These are phyloP conservation scores for Drosophila atripex DNA, from an alignment of 2,888 invertebrate genomes.

Conservation along the genomic window DNA sequence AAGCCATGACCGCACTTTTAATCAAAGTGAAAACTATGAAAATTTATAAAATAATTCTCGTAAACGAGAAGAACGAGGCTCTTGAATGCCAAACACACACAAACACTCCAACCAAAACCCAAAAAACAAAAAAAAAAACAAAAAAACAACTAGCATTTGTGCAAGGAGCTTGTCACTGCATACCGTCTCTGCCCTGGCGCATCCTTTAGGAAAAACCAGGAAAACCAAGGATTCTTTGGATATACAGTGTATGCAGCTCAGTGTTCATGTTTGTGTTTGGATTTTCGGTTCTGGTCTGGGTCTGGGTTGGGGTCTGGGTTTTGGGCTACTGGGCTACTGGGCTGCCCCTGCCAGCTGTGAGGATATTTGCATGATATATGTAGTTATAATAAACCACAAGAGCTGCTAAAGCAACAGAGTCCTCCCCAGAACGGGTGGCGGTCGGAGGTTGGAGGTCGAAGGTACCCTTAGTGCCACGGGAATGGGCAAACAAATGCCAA, in stretches of 20 bases:
- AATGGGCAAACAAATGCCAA: slow-evolving; percentile 60
- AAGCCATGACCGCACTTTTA: slow-evolving; percentile 74
- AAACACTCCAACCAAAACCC: not conserved
- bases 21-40: slow-evolving; percentile 78
- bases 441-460: not conserved
- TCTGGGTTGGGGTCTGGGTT: slow-evolving; percentile 1
- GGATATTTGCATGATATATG: slow-evolving; percentile 73
- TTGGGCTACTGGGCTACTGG: not conserved
- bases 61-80: slow-evolving; percentile 33
- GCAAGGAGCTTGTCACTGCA: slow-evolving; percentile 51
- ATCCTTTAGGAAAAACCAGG: slow-evolving; percentile 15
- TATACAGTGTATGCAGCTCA: slow-evolving; percentile 1
- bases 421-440: not conserved
- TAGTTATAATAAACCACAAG: slow-evolving; percentile 77
- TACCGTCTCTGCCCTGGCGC: not conserved
- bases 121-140: slow-evolving; percentile 5
- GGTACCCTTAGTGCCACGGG: slow-evolving; percentile 4
- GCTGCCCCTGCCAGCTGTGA: slow-evolving; percentile 7
- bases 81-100: not conserved
- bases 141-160: slow-evolving; percentile 52
- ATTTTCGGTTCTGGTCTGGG: slow-evolving; percentile 34
- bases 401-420: slow-evolving; percentile 61
- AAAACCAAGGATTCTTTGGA: slow-evolving; percentile 24
- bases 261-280: slow-evolving; percentile 31
- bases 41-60: slow-evolving; percentile 67